phyloP scores from a whole-genome alignment of 2,888 invertebrate species.

The Pollenia angustigena region DNA sequence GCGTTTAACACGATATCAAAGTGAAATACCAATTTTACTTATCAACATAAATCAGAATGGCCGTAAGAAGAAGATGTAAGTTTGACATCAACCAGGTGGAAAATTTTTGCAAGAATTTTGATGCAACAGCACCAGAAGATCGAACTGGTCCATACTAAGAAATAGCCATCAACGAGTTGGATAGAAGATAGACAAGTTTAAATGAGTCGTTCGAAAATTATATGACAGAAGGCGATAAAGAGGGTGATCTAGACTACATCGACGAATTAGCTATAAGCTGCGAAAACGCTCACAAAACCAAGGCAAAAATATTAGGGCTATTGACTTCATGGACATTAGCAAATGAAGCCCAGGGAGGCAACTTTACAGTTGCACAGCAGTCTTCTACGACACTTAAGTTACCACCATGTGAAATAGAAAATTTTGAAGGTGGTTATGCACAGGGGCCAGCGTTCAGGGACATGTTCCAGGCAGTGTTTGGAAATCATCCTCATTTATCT shows the following conservation, averaged over 20 bases:
- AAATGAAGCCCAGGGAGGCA: too few species aligned
- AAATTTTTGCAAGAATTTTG: too few species aligned
- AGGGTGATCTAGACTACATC: not conserved
- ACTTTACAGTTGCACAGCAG: too few species aligned
- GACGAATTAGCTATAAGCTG: not conserved
- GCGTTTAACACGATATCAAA: too few species aligned
- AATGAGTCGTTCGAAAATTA: not conserved
- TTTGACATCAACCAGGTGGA: not conserved
- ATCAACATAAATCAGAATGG: not conserved
- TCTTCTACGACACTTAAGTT: not conserved
- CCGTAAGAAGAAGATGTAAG: not conserved
- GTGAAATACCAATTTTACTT: too few species aligned
- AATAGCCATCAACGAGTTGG: not conserved
- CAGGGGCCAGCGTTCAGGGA: conserved; percentile 16
- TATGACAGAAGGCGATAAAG: not conserved
- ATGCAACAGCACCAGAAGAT: not conserved
- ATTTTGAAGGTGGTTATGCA: not conserved
- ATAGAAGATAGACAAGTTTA: not conserved
- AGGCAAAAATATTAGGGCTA: too few species aligned
- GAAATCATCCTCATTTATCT: conserved; percentile 8
- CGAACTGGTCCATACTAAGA: not conserved
- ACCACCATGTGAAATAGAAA: not conserved
- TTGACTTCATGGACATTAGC: too few species aligned
- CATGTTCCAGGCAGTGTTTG: conserved; percentile 3
- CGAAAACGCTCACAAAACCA: too few species aligned